phyloP scores from a whole-genome alignment of 2,113 vertebrate genomes.

The Spea multiplicata region DNA sequence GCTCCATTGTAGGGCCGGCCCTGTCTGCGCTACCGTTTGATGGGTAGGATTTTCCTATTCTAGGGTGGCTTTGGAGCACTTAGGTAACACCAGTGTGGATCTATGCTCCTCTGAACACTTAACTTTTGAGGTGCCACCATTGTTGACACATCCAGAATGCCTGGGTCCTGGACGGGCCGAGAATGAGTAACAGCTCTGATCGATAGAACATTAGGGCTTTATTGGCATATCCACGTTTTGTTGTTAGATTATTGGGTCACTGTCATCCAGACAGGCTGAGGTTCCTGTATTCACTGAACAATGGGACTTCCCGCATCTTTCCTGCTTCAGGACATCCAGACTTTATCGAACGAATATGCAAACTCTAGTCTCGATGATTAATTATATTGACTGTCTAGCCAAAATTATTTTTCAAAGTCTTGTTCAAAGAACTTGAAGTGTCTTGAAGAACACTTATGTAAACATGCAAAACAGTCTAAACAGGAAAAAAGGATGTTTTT shows the following conservation, averaged over 20 bases:
- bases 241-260: neutral
- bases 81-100: too few relatives aligned
- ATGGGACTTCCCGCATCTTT: conserved; percentile 8
- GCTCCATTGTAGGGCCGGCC: too few relatives aligned
- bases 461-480: neutral
- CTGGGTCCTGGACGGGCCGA: too few relatives aligned
- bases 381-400: conserved; percentile 36
- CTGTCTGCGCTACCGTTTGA: too few relatives aligned
- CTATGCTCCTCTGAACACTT: too few relatives aligned
- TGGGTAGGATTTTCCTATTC: too few relatives aligned
- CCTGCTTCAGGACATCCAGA: conserved; percentile 10
- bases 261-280: neutral
- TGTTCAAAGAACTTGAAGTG: neutral
- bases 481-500: neutral
- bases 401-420: conserved; percentile 2
- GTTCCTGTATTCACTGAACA: conserved; percentile 8
- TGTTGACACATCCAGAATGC: too few relatives aligned
- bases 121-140: too few relatives aligned
- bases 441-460: neutral
- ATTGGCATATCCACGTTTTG: too few relatives aligned
- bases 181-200: too few relatives aligned
- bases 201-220: too few relatives aligned
- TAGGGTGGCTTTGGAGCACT: too few relatives aligned
- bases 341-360: neutral
- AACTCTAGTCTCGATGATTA: conserved; percentile 16